Percentiles rank a stretch among this genome's conserved stretches.
These are phyloP conservation scores for Aurelia sp. DNA, from an alignment of 30 jellyfish, hydroid and myxozoan genomes.

Conservation along the genomic window DNA sequence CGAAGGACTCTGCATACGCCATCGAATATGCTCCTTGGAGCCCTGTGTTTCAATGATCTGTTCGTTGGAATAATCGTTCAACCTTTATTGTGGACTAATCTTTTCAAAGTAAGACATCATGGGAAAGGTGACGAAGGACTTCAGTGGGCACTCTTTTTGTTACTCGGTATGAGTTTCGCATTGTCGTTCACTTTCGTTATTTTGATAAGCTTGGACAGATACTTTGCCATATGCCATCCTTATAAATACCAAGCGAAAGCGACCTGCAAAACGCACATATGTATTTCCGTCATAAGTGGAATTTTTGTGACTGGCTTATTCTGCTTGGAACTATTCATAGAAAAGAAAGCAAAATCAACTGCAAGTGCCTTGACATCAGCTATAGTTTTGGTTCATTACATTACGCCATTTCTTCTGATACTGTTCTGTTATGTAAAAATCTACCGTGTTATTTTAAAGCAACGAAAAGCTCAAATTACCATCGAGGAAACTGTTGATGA, in stretches of 20 bases:
- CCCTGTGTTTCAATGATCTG: conserved; percentile 29
- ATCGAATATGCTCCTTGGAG: conserved; percentile 21
- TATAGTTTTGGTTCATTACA: no score
- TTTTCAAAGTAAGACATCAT: not conserved
- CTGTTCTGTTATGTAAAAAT: not conserved
- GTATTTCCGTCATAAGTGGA: no score
- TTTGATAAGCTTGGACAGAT: conserved; percentile 6
- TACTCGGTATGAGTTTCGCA: not conserved
- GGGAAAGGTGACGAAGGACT: not conserved
- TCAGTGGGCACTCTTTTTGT: not conserved
- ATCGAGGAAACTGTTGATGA: not conserved
- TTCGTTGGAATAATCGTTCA: conserved; percentile 5
- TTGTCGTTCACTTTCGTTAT: not conserved
- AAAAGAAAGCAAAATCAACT: no score
- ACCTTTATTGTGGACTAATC: not conserved
- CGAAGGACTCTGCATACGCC: conserved; percentile 35
- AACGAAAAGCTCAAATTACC: not conserved
- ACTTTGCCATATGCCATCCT: conserved; percentile 12
- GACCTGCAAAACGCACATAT: no score
- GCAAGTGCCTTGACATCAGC: no score
- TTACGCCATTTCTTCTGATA: not conserved
- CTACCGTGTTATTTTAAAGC: not conserved
- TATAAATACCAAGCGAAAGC: not conserved
- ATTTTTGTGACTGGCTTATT: no score
- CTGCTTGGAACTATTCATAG: no score